Evolutionary conservation across 1,140 invertebrate species (phyloP).

Genomic region (Ceratina japonica): DNA sequence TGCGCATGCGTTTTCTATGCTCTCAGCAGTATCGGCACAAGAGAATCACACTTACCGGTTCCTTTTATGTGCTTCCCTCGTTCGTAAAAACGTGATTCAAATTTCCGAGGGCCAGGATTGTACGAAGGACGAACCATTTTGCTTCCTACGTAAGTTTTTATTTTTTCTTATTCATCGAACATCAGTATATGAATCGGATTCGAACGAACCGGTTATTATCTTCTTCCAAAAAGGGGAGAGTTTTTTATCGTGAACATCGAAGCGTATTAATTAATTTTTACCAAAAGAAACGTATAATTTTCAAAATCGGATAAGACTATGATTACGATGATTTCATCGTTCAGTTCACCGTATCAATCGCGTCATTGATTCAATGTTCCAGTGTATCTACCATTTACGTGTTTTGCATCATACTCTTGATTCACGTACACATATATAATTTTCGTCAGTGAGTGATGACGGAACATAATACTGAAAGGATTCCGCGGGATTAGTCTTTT

Average conservation of each 20-base stretch:
- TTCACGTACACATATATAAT: constrained; percentile 5
- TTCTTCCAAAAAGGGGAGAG: no score
- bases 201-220: no score
- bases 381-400: not conserved
- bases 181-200: not conserved
- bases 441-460: no score
- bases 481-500: no score
- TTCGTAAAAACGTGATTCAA: constrained; percentile 24
- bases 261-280: not conserved
- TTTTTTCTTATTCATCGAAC: not conserved
- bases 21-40: constrained; percentile 22
- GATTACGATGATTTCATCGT: not conserved
- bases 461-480: not conserved
- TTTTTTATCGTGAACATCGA: not conserved
- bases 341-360: not conserved
- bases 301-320: not conserved
- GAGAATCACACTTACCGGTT: not conserved
- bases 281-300: no score
- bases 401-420: not conserved
- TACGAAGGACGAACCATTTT: not conserved
- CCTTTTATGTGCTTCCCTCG: not conserved
- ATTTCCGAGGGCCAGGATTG: not conserved
- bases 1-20: constrained; percentile 36
- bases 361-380: not conserved
- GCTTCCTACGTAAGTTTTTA: constrained; percentile 4